Evolutionary conservation across 2,888 invertebrate species (phyloP), one percentile per base, ranked within the genome.

Genomic region (Spilarctia lutea): DNA sequence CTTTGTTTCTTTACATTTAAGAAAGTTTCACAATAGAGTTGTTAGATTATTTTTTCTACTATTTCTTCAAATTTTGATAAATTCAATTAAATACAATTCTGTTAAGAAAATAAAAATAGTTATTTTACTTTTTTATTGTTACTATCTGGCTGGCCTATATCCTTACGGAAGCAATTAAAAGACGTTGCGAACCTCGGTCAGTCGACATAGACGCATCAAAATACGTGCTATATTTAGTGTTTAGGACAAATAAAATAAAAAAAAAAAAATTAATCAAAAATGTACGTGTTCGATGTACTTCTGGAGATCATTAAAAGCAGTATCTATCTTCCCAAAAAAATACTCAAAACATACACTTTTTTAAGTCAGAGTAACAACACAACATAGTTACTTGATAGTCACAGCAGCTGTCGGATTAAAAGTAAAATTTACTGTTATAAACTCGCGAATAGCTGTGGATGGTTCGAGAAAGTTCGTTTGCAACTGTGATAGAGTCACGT

Each of bases 1-100:
- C 87, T 90, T 91, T 91, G 90, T 92, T 92, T 93, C 91, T 90
- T 92, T 91, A 92, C 90, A 91, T 90, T 91, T 89, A 75, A 79
- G 76, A 82, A 81, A 83, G 81, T 77, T 81, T 72, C 76, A 78
- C 79, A 83, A 79, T 87, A 87, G 86, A 87, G 90, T 90, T 90
- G 87, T 86, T 81, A 80, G 73, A 76, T 84, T 18, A 3, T 4
- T 4, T 45, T 48, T 48, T 48, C 18, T 45, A 16, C 1, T 20
- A 20, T 48, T 48, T 18, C 20, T 48, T 4, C 4, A 48, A 48
- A 20, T 48, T 6, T 39, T 0, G 0, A 35, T 35, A 35, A 35
- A 35, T 35, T 35, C 4, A 35, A 2, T 35, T 0, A 4, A 35
- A 35, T 6, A 4, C 35, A 35, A 42, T 11, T 42, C 42, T 11